Evolutionary conservation across 2,888 invertebrate genomes (phyloP), one percentile per base, ranked within the genome.

Genomic region (Belgica antarctica): DNA sequence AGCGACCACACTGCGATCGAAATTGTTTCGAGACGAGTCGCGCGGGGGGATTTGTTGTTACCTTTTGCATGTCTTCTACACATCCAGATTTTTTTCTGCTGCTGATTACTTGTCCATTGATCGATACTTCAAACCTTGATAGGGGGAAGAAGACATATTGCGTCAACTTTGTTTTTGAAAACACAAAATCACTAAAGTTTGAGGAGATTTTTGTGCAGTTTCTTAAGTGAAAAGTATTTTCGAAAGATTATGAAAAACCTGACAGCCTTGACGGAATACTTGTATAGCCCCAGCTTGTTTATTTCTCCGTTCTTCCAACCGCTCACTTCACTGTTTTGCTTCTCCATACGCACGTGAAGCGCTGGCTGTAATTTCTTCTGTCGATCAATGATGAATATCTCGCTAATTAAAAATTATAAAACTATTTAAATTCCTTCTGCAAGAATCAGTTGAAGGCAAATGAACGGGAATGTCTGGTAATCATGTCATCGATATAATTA

Each of bases 1-100:
- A 66, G 47, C 65, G 65, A 66, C 65, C 65, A 66, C 65, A 66
- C 65, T 25, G 65, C 46, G 65, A 47, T 66, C 19, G 65, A 66
- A 66, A 66, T 66, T 66, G 65, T 66, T 66, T 66, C 36, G 62
- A 17, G 62, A 62, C 25, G 62, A 28, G 31, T 28, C 10, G n/a
- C 25, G 28, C 31, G 62, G n/a, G n/a, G 28, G 24, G 57, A 57
- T 19, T 57, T 24, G 24, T 57, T 62, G 17, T 19, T 62, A 15
- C 25, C 19, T 31, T 17, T 27, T 12, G 31, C 62, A n/a, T 41
- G 3, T 41, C 15, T 41, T 24, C 24, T 19, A 17, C 24, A 2
- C 17, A 19, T 52, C 5, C 4, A 19, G 19, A 22, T 5, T 52
- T 19, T 52, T 19, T 52, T 24, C 4, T 7, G 17, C 24, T 12